Evolutionary conservation across 2,888 invertebrate genomes (phyloP).

Genomic region (Polyploca ridens): DNA sequence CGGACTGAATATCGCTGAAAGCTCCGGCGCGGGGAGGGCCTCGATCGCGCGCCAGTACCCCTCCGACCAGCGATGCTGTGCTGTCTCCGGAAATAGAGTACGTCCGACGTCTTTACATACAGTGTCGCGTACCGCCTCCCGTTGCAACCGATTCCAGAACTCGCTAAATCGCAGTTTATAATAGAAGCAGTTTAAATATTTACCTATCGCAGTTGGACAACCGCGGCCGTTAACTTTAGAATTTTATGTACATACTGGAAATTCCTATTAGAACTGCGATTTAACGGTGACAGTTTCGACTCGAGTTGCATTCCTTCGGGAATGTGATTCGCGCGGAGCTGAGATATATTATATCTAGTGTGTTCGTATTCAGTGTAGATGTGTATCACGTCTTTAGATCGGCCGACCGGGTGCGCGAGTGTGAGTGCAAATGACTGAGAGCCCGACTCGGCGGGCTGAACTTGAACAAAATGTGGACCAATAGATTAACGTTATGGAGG

Average conservation of each 20-base stretch:
- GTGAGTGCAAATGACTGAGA: conserved; percentile 83
- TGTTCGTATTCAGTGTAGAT: conserved; percentile 68
- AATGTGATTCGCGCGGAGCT: conserved; percentile 59
- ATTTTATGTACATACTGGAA: not conserved
- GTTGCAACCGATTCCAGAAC: conserved; percentile 56
- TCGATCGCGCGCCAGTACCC: conserved; percentile 76
- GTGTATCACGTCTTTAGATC: conserved; percentile 72
- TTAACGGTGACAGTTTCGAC: conserved; percentile 60
- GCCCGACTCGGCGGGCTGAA: conserved; percentile 76
- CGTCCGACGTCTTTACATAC: conserved; percentile 64
- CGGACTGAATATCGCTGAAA: conserved; percentile 69
- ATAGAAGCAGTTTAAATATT: conserved; percentile 37
- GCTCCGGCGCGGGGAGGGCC: conserved; percentile 64
- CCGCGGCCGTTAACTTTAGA: not conserved
- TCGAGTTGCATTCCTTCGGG: conserved; percentile 68
- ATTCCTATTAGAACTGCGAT: conserved; percentile 49
- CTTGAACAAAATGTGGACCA: conserved; percentile 81
- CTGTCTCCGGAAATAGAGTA: conserved; percentile 86
- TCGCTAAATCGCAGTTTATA: conserved; percentile 72
- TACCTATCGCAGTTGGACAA: conserved; percentile 2
- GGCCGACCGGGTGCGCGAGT: conserved; percentile 80
- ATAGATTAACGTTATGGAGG: conserved; percentile 80
- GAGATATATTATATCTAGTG: conserved; percentile 32
- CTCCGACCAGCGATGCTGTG: conserved; percentile 85
- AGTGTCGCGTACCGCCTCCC: conserved; percentile 62